Evolutionary conservation across 2,797 vertebrate genomes (phyloP).

Genomic region (Peromyscus aztecus): DNA sequence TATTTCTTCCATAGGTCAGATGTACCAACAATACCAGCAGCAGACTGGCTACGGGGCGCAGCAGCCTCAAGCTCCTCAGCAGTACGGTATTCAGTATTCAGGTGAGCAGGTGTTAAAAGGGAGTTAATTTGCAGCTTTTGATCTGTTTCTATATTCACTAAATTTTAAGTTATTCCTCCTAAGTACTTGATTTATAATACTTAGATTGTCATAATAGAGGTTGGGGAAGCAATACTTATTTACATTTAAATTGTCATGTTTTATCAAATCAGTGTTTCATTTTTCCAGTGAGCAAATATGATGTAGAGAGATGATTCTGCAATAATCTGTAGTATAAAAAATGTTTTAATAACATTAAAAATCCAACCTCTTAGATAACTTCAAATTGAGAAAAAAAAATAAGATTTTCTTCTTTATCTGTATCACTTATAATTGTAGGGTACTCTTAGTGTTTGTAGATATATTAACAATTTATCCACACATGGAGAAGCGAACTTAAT

Average conservation of each 20-base stretch:
- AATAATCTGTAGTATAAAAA: conserved; percentile 40
- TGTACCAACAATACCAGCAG: conserved; percentile 97
- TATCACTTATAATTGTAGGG: not conserved
- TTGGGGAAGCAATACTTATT: not conserved
- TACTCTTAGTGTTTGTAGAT: conserved; percentile 35
- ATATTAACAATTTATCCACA: not conserved
- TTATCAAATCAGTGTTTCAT: conserved; percentile 48
- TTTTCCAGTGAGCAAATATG: conserved; percentile 52
- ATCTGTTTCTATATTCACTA: not conserved
- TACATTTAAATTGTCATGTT: conserved; percentile 46
- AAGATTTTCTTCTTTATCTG: not conserved
- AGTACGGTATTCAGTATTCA: conserved; percentile 97
- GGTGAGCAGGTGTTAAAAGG: conserved; percentile 89
- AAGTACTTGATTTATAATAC: conserved; percentile 13
- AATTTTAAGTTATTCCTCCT: conserved; percentile 7
- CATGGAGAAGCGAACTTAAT: conserved; percentile 37
- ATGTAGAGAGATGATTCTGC: conserved; percentile 35
- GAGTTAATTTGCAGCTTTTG: not conserved
- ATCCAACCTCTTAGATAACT: conserved; percentile 3
- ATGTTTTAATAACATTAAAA: conserved; percentile 14
- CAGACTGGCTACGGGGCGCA: conserved; percentile 96
- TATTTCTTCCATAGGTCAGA: conserved; percentile 91
- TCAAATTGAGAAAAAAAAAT: conserved; percentile 18
- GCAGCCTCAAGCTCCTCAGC: conserved; percentile 92
- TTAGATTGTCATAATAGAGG: conserved; percentile 22